Base-by-base conservation (phyloP, 2,888 invertebrate genomes). In the Balanococcus diminutus region DNA sequence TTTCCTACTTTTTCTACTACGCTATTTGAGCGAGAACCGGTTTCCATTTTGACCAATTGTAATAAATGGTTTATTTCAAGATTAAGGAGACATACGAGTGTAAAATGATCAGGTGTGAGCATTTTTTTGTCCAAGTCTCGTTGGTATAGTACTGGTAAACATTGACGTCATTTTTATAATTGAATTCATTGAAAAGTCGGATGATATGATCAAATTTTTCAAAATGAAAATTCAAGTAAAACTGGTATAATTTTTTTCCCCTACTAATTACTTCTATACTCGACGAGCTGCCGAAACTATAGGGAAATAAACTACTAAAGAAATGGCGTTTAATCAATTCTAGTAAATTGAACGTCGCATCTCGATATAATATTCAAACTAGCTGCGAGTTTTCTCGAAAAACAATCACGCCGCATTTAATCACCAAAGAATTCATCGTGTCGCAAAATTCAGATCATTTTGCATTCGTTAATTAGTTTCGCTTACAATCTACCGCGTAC, bases 401-500 rank as follows among this genome's bases (percentile, higher is more conserved):
- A 56, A 56, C 56, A 22, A 67, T 67, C 67, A 67, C 67, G 67
- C 28, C 67, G 3, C 14, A 67, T 67, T 67, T 67, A 67, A 67
- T 67, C 67, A 28, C 67, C 67, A 4, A 67, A 67, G 67, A 67
- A 79, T 36, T 36, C 36, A 31, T 28, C 72, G 32, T 19, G 56
- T 56, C 56, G 56, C 28, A 19, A 79, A 79, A 79, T 79, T 79
- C 75, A 36, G n/a, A 72, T 79, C 36, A 19, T 36, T 79, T 79
- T 79, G 75, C 75, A 79, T 79, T 79, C 28, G 31, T 36, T 79
- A 79, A 79, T 79, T 79, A 79, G 75, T 79, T 79, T 79, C 75
- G 32, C 36, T 79, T 36, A 19, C 36, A 19, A 79, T 32, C 19
- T 36, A 79, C 36, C 36, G 75, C 36, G 19, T 19, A 36, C 19